Base-by-base conservation (phyloP, 2,888 invertebrate species). In the Drosophila antonietae region DNA sequence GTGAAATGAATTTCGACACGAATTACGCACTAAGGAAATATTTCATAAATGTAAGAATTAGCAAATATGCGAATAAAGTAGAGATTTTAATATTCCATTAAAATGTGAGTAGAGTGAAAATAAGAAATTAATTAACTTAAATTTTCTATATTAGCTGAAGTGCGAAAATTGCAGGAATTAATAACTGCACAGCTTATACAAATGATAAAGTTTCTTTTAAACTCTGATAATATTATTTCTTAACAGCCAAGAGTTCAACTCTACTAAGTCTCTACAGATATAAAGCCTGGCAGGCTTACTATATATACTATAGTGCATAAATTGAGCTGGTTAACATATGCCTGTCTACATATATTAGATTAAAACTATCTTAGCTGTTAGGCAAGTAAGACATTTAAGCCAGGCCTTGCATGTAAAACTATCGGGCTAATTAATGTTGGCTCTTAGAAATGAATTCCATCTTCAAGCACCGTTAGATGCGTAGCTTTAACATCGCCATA, bases 401-500 rank as follows among this genome's bases (percentile, higher is more conserved):
- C 10, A 6, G 33, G 18, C 23, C 20, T 20, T 33, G 2, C 5
- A 3, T 51, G 51, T 14, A 18, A 18, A 33, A 33, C 51, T 33
- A 23, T 33, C 7, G 2, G 8, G 44, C 43, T 35, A 20, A 44
- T 7, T 23, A 35, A 43, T 62, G n/a, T 20, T 31, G 44, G 20
- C 12, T 3, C 12, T 43, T 12, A 41, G 18, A 35, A 41, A 28
- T 31, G 49, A 23, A 56, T 55, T 62, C 9, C 31, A 23, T n/a
- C 18, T 46, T 55, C 9, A 49, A 33, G 28, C 28, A 4, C 2
- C 39, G 20, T 1, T 23, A 12, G 3, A 2, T 9, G 4, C 8
- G 15, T 7, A 47, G 20, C 62, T 62, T 70, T 39, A 71, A 51
- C 35, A 3, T 14, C 15, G 14, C 49, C 43, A 3, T 43, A 58